A percentile compares a stretch with the other conserved stretches of the same genome.
These are phyloP conservation scores for Epizoanthus illoricatus DNA, from an alignment of 92 coral and sea anemone genomes.

Conservation along the genomic window DNA sequence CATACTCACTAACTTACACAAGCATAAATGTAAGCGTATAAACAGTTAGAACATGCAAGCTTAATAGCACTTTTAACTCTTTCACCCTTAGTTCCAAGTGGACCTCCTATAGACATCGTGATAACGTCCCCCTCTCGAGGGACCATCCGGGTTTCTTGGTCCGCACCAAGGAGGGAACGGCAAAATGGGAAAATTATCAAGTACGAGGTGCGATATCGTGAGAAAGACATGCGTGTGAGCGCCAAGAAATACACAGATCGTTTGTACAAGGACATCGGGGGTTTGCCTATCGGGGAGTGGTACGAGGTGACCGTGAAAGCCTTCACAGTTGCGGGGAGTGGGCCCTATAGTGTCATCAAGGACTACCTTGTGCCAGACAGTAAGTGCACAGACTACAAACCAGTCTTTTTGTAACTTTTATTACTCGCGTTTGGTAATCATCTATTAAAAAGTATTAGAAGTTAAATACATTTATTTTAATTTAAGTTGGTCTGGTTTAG, in stretches of 20 bases:
- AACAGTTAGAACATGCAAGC: too few relatives aligned
- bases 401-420: not conserved
- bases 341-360: constrained; percentile 12
- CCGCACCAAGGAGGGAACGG: constrained; percentile 35
- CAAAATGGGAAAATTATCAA: constrained; percentile 31
- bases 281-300: constrained; percentile 25
- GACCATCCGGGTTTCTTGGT: constrained; percentile 34
- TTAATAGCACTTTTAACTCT: not conserved
- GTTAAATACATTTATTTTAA: too few relatives aligned
- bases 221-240: constrained; percentile 22
- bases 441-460: not conserved
- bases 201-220: constrained; percentile 32
- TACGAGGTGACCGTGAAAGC: constrained; percentile 38
- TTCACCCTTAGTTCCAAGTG: constrained; percentile 23
- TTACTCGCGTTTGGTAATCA: not conserved
- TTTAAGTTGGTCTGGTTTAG: too few relatives aligned
- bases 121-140: constrained; percentile 41
- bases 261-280: constrained; percentile 31
- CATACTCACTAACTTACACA: too few relatives aligned
- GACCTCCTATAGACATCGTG: constrained; percentile 34
- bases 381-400: not conserved
- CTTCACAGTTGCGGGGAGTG: constrained; percentile 29
- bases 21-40: too few relatives aligned
- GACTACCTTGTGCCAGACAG: constrained; percentile 38
- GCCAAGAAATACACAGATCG: constrained; percentile 24